Evolutionary conservation across 1,140 invertebrate genomes (phyloP).

Genomic region (Zophobas atratus): DNA sequence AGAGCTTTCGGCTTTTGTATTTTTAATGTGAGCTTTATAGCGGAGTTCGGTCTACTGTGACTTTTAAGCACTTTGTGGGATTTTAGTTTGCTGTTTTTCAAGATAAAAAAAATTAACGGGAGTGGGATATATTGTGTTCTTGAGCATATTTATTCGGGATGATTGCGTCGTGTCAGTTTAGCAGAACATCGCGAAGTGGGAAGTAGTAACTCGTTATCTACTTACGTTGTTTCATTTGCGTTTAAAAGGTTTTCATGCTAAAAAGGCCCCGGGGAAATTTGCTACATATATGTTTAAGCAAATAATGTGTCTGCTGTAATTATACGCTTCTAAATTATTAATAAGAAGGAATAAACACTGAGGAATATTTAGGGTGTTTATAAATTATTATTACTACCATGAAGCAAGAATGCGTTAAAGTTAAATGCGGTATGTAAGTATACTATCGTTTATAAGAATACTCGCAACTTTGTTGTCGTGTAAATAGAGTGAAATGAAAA

Average conservation of each 20-base stretch:
- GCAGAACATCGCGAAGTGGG: too few species aligned
- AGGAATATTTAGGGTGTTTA: not conserved
- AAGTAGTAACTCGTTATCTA: not conserved
- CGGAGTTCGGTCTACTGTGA: conserved; percentile 8
- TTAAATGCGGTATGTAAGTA: not conserved
- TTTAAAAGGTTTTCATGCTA: conserved; percentile 19
- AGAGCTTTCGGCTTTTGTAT: conserved; percentile 23
- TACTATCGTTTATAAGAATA: too few species aligned
- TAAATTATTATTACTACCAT: not conserved
- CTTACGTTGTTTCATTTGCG: not conserved
- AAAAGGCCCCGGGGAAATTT: conserved; percentile 29
- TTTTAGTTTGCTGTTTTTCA: not conserved
- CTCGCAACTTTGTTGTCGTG: too few species aligned
- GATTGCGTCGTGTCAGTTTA: too few species aligned
- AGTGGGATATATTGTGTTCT: too few species aligned
- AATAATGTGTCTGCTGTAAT: conserved; percentile 27
- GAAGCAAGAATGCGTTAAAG: too few species aligned
- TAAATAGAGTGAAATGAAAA: too few species aligned
- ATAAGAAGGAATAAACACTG: conserved; percentile 15
- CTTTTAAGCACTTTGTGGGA: conserved; percentile 15
- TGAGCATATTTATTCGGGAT: too few species aligned
- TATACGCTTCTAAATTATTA: conserved; percentile 24
- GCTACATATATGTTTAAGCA: conserved; percentile 22
- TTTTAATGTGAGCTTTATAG: conserved; percentile 27
- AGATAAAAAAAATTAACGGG: too few species aligned